Conservation (phyloP, 2,888 invertebrate genomes). For the Sinelater perroti region DNA sequence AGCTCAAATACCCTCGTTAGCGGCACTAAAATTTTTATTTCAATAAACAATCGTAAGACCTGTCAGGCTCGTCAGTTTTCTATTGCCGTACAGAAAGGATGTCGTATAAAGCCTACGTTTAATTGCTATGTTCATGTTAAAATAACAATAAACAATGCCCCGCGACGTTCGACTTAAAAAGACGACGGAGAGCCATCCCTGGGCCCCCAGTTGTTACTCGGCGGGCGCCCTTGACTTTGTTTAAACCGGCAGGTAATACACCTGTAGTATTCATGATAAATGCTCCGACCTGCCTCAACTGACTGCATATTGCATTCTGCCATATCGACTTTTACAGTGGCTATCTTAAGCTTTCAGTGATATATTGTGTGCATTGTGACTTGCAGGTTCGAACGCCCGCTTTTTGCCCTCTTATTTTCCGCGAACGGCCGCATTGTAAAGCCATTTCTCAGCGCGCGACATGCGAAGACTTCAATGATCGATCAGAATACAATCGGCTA, state of each 20-base stretch:
- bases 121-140: not conserved
- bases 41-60: not conserved
- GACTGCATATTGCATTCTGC: slow-evolving; percentile 11
- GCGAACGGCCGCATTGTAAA: no score
- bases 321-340: slow-evolving; percentile 11
- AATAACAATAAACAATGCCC: not conserved
- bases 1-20: no score
- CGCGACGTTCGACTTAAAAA: not conserved
- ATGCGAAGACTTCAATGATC: not conserved
- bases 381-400: not conserved
- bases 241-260: slow-evolving; percentile 25
- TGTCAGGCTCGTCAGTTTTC: no score
- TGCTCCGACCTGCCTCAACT: slow-evolving; percentile 26
- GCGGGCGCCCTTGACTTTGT: slow-evolving; percentile 33
- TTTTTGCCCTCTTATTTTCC: not conserved
- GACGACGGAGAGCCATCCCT: slow-evolving; percentile 5
- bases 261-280: slow-evolving; percentile 27
- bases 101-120: not conserved
- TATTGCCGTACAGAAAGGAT: no score
- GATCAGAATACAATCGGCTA: not conserved
- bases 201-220: not conserved
- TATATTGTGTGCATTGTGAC: not conserved
- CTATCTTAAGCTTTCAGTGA: not conserved
- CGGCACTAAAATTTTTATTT: no score
- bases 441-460: not conserved